These are phyloP conservation scores for Todiramphus chloris DNA, from an alignment of 2,113 vertebrate genomes.

Conservation along the genomic window DNA sequence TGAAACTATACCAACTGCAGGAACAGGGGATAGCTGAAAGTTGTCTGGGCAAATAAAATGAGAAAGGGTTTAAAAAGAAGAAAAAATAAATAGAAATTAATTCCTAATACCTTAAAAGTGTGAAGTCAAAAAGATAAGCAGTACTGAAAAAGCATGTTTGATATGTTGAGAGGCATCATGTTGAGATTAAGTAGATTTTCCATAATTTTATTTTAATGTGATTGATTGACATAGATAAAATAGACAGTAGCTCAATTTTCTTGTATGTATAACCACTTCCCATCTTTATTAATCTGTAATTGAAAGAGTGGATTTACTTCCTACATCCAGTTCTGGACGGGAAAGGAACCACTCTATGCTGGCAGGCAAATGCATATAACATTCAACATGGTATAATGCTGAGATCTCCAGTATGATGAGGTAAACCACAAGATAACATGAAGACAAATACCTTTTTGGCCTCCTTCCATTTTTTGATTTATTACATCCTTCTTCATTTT, in stretches of 20 bases:
- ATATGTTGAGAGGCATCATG: background rate
- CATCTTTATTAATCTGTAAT: background rate
- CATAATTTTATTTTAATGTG: background rate
- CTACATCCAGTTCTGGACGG: constrained; percentile 2
- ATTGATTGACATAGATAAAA: background rate
- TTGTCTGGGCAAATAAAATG: background rate
- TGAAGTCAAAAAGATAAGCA: background rate
- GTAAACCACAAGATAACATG: constrained; percentile 29
- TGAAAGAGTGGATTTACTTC: background rate
- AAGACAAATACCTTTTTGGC: constrained; percentile 32
- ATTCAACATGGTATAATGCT: background rate
- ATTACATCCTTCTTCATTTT: background rate
- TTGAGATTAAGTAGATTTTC: background rate
- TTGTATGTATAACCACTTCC: background rate
- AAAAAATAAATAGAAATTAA: background rate
- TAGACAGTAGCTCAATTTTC: background rate
- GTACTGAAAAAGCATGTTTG: background rate
- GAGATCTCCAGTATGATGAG: background rate
- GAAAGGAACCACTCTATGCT: background rate
- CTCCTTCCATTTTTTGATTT: constrained; percentile 14
- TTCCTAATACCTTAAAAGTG: background rate
- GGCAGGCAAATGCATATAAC: background rate
- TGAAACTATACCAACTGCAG: background rate
- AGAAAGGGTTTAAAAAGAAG: background rate
- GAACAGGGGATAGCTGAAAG: background rate